These are phyloP conservation scores for Rotaria macrura DNA, from an alignment of 2,888 invertebrate genomes.

Conservation along the genomic window DNA sequence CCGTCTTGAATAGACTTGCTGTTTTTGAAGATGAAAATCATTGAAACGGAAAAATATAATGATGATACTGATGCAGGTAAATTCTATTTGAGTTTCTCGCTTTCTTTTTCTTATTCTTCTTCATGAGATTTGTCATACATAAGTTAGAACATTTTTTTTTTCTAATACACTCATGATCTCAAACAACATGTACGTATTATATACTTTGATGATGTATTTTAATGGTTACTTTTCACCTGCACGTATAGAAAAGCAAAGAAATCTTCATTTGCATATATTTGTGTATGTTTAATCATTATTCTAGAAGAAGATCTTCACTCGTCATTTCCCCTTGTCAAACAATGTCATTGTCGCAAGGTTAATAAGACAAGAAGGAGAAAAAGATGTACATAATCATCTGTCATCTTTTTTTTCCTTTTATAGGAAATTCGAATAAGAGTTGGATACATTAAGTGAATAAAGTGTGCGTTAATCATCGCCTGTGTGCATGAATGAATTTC, in stretches of 20 bases:
- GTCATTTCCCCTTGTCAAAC: constrained; percentile 1
- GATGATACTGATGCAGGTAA: neutral
- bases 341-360: neutral
- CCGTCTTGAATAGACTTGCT: neutral
- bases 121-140: neutral
- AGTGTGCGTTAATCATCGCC: neutral
- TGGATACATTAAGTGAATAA: neutral
- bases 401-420: neutral
- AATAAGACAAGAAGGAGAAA: neutral
- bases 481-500: neutral
- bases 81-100: neutral
- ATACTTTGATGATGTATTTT: neutral
- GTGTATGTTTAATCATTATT: neutral
- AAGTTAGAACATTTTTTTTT: neutral
- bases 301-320: neutral
- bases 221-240: neutral
- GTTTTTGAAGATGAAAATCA: neutral
- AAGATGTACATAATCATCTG: neutral
- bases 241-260: neutral
- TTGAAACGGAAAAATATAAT: neutral
- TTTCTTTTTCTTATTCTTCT: neutral
- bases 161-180: neutral
- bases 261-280: neutral
- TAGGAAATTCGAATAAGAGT: neutral
- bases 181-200: neutral